Conservation (phyloP, 2,888 invertebrate species). For the Prosapia bicincta region DNA sequence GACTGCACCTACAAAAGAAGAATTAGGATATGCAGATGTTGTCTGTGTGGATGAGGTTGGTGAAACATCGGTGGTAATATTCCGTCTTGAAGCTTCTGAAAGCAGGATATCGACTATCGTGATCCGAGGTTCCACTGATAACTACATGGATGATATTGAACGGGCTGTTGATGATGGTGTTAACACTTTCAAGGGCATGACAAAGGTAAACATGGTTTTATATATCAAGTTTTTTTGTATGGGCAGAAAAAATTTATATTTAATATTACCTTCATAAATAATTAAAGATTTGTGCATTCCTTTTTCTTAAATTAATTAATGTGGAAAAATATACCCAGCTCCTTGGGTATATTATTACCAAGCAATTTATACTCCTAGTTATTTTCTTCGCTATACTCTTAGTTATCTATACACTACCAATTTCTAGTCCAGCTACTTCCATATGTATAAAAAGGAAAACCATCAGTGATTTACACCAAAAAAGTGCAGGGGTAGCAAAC, state of each 20-base stretch:
- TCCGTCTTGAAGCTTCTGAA: slow-evolving; percentile 78
- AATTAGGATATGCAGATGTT: slow-evolving; percentile 86
- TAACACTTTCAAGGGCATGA: slow-evolving; percentile 93
- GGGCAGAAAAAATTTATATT: not conserved
- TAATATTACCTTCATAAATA: not conserved
- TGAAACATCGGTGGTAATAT: slow-evolving; percentile 92
- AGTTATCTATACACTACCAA: no score
- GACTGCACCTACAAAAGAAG: slow-evolving; percentile 79
- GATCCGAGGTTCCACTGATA: slow-evolving; percentile 93
- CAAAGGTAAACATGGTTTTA: slow-evolving; percentile 54
- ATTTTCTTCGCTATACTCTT: no score
- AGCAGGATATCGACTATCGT: slow-evolving; percentile 91
- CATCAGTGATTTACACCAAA: no score
- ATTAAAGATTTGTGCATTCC: not conserved
- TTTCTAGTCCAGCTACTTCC: no score
- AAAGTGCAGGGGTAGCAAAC: no score
- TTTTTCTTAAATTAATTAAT: no score
- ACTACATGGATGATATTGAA: slow-evolving; percentile 98
- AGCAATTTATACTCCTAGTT: no score
- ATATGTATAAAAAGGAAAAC: no score
- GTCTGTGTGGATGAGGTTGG: slow-evolving; percentile 93
- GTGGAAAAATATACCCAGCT: no score
- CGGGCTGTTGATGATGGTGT: slow-evolving; percentile 98
- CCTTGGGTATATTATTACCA: no score
- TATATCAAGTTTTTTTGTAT: not conserved